Conservation (phyloP, 2,888 invertebrate genomes). For the Congeria kusceri region DNA sequence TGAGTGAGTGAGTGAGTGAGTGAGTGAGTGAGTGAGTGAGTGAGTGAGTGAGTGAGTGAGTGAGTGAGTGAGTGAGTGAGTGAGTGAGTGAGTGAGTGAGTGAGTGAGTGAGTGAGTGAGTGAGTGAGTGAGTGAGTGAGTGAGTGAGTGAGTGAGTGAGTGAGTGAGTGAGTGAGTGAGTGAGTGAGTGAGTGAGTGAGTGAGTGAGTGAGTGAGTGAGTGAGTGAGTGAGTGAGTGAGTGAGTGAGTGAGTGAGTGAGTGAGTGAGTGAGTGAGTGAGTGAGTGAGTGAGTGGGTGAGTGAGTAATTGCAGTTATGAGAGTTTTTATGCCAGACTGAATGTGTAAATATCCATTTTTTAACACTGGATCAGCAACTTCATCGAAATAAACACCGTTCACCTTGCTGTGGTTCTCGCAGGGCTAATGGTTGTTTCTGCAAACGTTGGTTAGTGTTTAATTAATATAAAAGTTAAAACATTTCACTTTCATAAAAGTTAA, state of each 20-base stretch:
- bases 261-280: conserved; percentile 23
- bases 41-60: conserved; percentile 3
- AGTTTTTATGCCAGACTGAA: no score
- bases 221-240: conserved; percentile 27
- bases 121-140: conserved; percentile 22
- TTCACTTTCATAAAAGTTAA: no score
- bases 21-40: conserved; percentile 9
- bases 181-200: conserved; percentile 25
- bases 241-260: conserved; percentile 18
- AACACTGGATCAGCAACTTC: no score
- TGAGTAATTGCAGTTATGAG: not conserved
- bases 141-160: conserved; percentile 20
- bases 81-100: conserved; percentile 3
- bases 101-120: not conserved
- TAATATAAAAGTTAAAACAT: no score
- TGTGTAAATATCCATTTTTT: no score
- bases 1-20: conserved; percentile 15
- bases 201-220: conserved; percentile 18
- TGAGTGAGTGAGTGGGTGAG: no score
- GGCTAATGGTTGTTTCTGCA: no score
- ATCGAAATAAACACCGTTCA: no score
- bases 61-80: conserved; percentile 11
- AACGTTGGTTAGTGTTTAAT: no score
- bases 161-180: conserved; percentile 21
- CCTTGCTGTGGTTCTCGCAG: no score